Evolutionary conservation across 2,888 invertebrate genomes (phyloP), one percentile per base, ranked within the genome.

Genomic region (Formica aserva): DNA sequence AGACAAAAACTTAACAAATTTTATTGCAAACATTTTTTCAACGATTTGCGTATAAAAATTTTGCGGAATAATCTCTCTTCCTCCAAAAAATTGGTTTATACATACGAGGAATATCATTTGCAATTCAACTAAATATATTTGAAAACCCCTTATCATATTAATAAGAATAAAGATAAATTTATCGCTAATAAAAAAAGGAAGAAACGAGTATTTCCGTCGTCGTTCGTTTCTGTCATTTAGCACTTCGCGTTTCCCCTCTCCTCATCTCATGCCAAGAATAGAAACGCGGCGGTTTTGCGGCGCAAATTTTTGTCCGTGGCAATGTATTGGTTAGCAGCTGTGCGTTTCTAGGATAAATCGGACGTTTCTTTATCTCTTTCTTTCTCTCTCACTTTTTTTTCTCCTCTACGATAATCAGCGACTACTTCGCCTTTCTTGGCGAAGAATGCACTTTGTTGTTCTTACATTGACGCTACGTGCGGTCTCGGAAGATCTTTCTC

Each of bases 241-340:
- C 82, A 15, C 22, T 71, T 35, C 63, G 11, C 83, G 72, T 86
- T 84, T 67, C 29, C 13, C n/a, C 62, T 13, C 60, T 60, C 22
- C n/a, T 9, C 13, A n/a, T 45, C 26, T 60, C 41, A 26, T 85
- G 81, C 83, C 88, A 90, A 93, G 92, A 94, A 94, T 94, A 94
- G 94, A 93, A 92, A 92, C 87, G 80, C 87, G 89, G 90, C 91
- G 91, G 91, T 90, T 91, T 92, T 92, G 92, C 89, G 91, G 91
- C 88, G 88, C 69, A 74, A 84, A 87, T 85, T 85, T 88, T 90
- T 86, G 83, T 60, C 63, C 62, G 52, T 55, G 67, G 82, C 86
- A 87, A 84, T 82, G 85, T 78, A 86, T 85, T 55, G 84, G 72
- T 83, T 84, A 74, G 71, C 67, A 82, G 80, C 55, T 57, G 60